Conservation (phyloP, 1,140 invertebrate species). For the Drosophila ambigua region DNA sequence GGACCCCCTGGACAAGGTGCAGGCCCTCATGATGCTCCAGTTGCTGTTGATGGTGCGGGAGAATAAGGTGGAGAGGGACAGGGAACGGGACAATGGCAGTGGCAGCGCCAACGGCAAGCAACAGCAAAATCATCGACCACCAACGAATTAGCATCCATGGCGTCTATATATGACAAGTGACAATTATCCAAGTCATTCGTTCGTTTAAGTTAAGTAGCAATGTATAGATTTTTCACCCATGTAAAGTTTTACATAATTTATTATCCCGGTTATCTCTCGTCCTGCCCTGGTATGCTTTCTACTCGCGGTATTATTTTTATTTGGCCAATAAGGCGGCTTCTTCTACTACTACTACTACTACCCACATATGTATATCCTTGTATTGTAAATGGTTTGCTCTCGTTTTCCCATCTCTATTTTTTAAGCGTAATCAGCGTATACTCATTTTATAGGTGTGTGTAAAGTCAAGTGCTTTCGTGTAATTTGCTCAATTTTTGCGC, state of each 20-base stretch:
- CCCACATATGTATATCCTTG: no score
- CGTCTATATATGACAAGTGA: slow-evolving; percentile 57
- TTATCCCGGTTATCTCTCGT: slow-evolving; percentile 1
- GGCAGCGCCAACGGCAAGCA: slow-evolving; percentile 41
- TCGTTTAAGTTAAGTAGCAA: slow-evolving; percentile 53
- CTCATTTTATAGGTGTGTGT: slow-evolving; percentile 52
- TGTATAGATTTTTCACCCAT: slow-evolving; percentile 58
- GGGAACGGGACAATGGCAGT: no score
- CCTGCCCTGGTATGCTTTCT: slow-evolving; percentile 21
- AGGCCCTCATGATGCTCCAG: slow-evolving; percentile 89
- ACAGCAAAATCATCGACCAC: slow-evolving; percentile 60
- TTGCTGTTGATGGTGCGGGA: slow-evolving; percentile 86
- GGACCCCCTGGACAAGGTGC: slow-evolving; percentile 96
- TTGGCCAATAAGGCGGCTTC: slow-evolving; percentile 34
- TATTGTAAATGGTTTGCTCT: slow-evolving; percentile 69
- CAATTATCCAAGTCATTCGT: slow-evolving; percentile 41
- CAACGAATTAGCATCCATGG: slow-evolving; percentile 52
- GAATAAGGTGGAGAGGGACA: slow-evolving; percentile 69
- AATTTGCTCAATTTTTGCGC: slow-evolving; percentile 78
- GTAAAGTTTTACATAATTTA: slow-evolving; percentile 51
- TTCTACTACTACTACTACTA: slow-evolving; percentile 1
- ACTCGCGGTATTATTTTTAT: slow-evolving; percentile 45
- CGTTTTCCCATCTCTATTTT: slow-evolving; percentile 17
- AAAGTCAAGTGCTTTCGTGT: slow-evolving; percentile 68
- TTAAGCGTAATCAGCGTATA: slow-evolving; percentile 31